Conservation (phyloP, 2,888 invertebrate species). For the Drosophila mercatorum region DNA sequence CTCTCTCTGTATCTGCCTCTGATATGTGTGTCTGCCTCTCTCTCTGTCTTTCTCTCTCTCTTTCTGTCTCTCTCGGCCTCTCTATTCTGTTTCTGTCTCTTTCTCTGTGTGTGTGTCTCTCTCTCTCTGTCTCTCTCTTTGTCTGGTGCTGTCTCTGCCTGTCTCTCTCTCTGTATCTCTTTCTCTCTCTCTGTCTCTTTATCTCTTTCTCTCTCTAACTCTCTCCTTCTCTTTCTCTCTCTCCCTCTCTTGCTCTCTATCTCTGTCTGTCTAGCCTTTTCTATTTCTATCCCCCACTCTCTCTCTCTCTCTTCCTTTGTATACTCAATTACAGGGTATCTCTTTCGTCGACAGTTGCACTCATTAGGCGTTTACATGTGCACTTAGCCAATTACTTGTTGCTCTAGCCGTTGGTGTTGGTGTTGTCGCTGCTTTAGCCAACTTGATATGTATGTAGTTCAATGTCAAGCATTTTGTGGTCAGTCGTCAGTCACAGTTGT, state of each 20-base stretch:
- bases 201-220: too few relatives aligned
- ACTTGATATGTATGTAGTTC: slow-evolving; percentile 58
- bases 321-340: background rate
- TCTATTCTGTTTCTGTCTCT: background rate
- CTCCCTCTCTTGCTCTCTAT: background rate
- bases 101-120: too few relatives aligned
- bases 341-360: background rate
- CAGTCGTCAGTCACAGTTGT: slow-evolving; percentile 61
- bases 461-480: slow-evolving; percentile 70
- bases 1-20: too few relatives aligned
- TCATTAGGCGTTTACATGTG: slow-evolving; percentile 18
- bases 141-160: too few relatives aligned
- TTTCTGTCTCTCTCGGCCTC: background rate
- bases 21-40: too few relatives aligned
- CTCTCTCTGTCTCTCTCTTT: too few relatives aligned
- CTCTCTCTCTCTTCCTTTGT: background rate
- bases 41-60: too few relatives aligned
- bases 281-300: background rate
- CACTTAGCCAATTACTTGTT: slow-evolving; percentile 21
- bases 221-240: too few relatives aligned
- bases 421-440: slow-evolving; percentile 32
- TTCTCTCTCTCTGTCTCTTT: too few relatives aligned
- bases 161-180: too few relatives aligned
- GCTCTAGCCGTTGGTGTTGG: background rate
- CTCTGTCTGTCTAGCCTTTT: background rate